A percentile compares a stretch with the other conserved stretches of the same genome.
Evolutionary conservation across 2,113 vertebrate species (phyloP).

Genomic region (Leptobrachium leishanense): DNA sequence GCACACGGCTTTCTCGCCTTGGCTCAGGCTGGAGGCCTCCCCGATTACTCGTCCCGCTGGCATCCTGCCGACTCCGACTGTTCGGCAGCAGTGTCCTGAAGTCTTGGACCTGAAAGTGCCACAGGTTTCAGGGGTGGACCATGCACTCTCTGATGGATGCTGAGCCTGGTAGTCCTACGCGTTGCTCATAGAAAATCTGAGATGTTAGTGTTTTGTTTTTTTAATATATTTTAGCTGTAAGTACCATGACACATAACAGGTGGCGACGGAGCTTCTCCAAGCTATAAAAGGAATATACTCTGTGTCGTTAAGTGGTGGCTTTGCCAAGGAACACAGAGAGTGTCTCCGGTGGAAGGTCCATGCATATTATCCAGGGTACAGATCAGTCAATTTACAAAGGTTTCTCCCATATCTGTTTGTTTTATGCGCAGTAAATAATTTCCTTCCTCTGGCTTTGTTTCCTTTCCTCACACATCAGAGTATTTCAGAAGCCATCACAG

Average conservation of each 20-base stretch:
- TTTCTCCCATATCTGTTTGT: neutral
- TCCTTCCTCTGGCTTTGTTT: neutral
- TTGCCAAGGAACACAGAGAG: neutral
- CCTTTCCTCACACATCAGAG: conserved; percentile 3
- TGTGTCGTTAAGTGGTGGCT: neutral
- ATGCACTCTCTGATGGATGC: no score
- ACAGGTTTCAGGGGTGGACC: no score
- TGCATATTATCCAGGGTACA: neutral
- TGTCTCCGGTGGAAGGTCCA: neutral
- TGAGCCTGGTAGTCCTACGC: no score
- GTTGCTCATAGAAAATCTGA: no score
- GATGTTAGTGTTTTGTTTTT: no score
- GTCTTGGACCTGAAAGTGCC: no score
- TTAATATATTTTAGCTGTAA: no score
- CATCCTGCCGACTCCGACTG: conserved; percentile 13
- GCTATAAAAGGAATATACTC: neutral
- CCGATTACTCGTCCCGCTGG: conserved; percentile 4
- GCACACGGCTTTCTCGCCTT: conserved; percentile 72
- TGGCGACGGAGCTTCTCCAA: neutral
- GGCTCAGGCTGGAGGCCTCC: conserved; percentile 52
- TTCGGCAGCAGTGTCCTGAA: neutral
- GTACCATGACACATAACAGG: neutral
- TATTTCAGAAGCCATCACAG: neutral
- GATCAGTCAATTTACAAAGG: conserved; percentile 2
- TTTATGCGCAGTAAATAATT: neutral